phyloP scores from a whole-genome alignment of 2,797 vertebrate species.

The Coregonus suidteri region DNA sequence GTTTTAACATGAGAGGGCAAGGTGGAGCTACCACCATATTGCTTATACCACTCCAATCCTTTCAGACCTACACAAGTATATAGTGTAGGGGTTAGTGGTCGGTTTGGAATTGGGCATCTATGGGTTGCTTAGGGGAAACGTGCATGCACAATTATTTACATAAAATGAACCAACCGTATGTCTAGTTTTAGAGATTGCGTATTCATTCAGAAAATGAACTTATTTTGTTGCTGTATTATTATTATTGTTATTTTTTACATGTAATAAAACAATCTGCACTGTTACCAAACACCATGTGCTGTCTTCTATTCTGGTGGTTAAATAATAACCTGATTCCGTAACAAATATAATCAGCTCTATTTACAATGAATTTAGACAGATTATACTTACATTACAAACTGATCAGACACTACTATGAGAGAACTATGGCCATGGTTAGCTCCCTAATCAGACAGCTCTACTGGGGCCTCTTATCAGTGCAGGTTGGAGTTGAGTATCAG shows the following conservation, averaged over 20 bases:
- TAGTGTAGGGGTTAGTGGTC: not conserved
- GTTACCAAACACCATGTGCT: constrained; percentile 34
- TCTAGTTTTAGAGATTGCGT: constrained; percentile 29
- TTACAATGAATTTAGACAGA: not conserved
- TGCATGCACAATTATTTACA: constrained; percentile 13
- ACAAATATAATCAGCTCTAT: constrained; percentile 9
- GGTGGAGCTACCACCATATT: not conserved
- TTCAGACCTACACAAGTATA: not conserved
- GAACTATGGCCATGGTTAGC: too few species aligned
- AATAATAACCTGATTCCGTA: constrained; percentile 6
- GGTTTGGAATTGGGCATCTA: too few species aligned
- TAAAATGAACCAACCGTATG: constrained; percentile 21
- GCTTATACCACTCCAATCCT: too few species aligned
- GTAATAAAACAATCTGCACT: constrained; percentile 71
- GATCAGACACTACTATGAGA: not conserved
- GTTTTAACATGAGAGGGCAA: not conserved
- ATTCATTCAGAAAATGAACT: constrained; percentile 46
- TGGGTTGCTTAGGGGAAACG: not conserved
- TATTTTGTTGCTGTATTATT: constrained; percentile 49
- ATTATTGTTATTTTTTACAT: constrained; percentile 70
- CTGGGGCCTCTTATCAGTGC: too few species aligned
- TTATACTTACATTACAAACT: not conserved
- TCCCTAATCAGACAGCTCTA: too few species aligned
- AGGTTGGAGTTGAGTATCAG: too few species aligned
- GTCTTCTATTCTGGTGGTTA: not conserved